Conservation (phyloP, 2,113 vertebrate genomes). For the Menidia beryllina region DNA sequence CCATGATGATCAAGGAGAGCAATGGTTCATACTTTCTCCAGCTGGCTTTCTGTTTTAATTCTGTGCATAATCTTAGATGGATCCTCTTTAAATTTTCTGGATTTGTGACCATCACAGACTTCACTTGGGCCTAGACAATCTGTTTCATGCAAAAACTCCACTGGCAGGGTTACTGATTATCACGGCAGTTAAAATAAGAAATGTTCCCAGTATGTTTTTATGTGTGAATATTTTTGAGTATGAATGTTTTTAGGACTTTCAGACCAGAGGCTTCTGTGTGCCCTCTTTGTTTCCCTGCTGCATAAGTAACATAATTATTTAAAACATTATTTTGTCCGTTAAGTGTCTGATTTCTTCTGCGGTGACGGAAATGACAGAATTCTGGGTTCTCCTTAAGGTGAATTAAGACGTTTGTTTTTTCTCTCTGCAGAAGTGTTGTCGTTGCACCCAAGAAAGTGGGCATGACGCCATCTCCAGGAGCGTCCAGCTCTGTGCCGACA, state of each 20-base stretch:
- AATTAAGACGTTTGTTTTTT: too few relatives aligned
- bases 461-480: slow-evolving; percentile 40
- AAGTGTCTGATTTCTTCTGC: too few relatives aligned
- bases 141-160: neutral
- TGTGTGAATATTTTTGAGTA: too few relatives aligned
- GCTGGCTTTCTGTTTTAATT: neutral
- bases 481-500: slow-evolving; percentile 68
- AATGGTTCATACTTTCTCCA: neutral
- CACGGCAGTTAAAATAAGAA: neutral
- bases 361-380: too few relatives aligned
- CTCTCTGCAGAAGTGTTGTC: slow-evolving; percentile 88
- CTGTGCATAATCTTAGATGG: neutral
- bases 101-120: neutral
- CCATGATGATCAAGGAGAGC: neutral
- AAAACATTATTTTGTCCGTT: too few relatives aligned
- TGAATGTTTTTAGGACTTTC: neutral
- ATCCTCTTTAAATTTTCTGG: neutral
- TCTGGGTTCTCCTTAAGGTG: too few relatives aligned
- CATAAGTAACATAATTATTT: too few relatives aligned
- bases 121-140: neutral
- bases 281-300: too few relatives aligned
- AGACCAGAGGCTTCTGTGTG: too few relatives aligned
- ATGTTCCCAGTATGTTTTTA: neutral
- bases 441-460: slow-evolving; percentile 90
- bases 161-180: neutral